Base-by-base conservation (phyloP, 2,797 vertebrate species). In the Lithobates sylvaticus region DNA sequence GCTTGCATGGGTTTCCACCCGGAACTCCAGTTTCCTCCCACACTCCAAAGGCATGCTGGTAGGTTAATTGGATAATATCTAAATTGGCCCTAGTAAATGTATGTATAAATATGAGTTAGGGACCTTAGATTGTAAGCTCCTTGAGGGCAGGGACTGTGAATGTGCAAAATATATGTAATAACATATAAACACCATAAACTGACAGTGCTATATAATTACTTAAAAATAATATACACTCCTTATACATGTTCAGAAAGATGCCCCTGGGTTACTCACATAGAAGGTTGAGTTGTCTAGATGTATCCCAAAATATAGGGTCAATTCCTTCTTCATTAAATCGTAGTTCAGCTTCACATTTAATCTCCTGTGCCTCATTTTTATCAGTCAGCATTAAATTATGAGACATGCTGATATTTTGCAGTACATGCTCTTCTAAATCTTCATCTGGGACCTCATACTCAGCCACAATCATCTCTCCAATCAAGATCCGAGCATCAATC, bases 261-360 rank as follows among this genome's bases (percentile, higher is more conserved):
- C 16, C 47, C 2, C 23, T n/a, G 13, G 26, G 29, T 44, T 70
- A 95, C 97, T 96, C 92, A 98, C 97, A 95, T 86, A 93, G 93
- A 58, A 96, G 67, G 29, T 91, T 88, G 32, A 98, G 83, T 8
- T 67, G 44, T 75, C 90, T 36, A 1, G 78, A 90, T 10, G 90
- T 79, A 1, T 61, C 64, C 86, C 92, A 95, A 88, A 90, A 69
- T 86, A 86, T 91, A 89, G 88, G 90, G 3, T 83, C 44, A 69
- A 72, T 80, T 8, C 89, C 88, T 15, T 90, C 76, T 0, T 81
- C 67, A 12, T 50, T 29, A 47, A 92, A 89, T 68, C 88, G 5
- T 85, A 98, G 89, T 39, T 82, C 90, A 15, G 94, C 97, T 39
- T 68, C 85, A 88, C 97, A 99, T 86, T 88, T 91, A 76, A 99